Conservation (phyloP, 2,113 vertebrate genomes). For the Gyps fulvus region DNA sequence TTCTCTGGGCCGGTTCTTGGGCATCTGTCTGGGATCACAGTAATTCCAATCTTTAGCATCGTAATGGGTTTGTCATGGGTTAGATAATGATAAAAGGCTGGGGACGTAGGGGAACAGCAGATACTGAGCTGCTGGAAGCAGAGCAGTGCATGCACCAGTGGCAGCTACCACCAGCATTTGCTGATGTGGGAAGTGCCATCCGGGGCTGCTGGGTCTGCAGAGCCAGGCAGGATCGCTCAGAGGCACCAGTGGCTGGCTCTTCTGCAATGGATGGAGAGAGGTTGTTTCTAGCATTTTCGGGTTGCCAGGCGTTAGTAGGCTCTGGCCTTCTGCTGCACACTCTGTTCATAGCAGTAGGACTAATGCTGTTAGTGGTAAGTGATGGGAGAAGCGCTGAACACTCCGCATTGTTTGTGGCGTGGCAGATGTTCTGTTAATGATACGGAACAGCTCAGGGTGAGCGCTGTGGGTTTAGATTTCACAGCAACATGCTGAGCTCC, state of each 20-base stretch:
- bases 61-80: background rate
- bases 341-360: background rate
- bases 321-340: background rate
- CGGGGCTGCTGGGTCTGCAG: background rate
- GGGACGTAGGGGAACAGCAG: background rate
- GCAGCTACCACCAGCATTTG: accelerated
- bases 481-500: background rate
- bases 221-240: background rate
- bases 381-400: accelerated
- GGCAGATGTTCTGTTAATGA: background rate
- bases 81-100: background rate
- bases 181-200: background rate
- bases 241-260: background rate
- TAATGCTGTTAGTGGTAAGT: accelerated
- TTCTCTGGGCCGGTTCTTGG: background rate
- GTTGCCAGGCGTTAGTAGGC: background rate
- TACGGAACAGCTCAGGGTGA: accelerated
- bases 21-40: background rate
- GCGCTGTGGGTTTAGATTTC: accelerated
- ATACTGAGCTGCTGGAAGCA: background rate
- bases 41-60: background rate
- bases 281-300: accelerated
- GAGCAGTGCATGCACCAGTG: accelerated
- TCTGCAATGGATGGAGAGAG: background rate
- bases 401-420: accelerated